phyloP scores from a whole-genome alignment of 2,797 vertebrate genomes.

The Ctenosaura bakeri region DNA sequence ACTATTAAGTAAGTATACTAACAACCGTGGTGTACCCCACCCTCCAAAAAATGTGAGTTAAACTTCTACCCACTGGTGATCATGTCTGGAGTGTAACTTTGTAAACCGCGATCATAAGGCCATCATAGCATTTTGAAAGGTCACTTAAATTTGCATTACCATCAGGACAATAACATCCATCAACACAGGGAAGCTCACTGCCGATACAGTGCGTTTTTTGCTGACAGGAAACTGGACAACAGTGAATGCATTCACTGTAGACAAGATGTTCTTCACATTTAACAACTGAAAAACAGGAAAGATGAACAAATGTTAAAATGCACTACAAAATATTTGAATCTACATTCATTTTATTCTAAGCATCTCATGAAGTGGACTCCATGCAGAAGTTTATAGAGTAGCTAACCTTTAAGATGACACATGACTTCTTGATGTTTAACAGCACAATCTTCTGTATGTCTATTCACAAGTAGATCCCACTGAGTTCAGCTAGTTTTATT shows the following conservation, averaged over 20 bases:
- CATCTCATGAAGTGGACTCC: background rate
- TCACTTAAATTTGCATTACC: constrained; percentile 77
- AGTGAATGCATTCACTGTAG: constrained; percentile 92
- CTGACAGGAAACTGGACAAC: constrained; percentile 91
- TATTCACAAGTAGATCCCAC: background rate
- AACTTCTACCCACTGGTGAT: background rate
- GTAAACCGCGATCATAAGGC: background rate
- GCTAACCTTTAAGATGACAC: background rate
- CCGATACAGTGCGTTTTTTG: constrained; percentile 87
- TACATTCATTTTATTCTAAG: background rate
- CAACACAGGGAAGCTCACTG: constrained; percentile 93
- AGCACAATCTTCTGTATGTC: background rate
- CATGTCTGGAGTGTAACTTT: background rate
- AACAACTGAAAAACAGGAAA: constrained; percentile 73
- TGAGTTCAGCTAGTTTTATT: background rate
- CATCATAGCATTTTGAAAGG: background rate
- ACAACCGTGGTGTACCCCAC: background rate
- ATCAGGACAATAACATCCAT: constrained; percentile 94
- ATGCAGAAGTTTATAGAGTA: background rate
- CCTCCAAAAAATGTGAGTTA: background rate
- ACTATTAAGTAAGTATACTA: background rate
- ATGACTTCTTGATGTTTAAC: background rate
- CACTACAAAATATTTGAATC: background rate
- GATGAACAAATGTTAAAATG: background rate
- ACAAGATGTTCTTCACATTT: constrained; percentile 82